A percentile compares a stretch with the other conserved stretches of the same genome.
These are phyloP conservation scores for Sycobia sp. DNA, from an alignment of 1,140 invertebrate genomes.

Conservation along the genomic window DNA sequence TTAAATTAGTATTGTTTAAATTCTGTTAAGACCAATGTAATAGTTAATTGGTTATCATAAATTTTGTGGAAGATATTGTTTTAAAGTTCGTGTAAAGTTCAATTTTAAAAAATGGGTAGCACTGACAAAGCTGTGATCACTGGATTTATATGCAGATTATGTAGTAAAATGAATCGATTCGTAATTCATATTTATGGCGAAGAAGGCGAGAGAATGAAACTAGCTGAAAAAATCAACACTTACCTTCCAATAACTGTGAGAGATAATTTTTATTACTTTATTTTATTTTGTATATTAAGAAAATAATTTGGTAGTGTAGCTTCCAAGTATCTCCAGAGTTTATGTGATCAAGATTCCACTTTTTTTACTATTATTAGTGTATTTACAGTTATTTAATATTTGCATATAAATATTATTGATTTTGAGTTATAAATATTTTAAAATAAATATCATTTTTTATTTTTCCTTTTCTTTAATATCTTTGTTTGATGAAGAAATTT, in stretches of 20 bases:
- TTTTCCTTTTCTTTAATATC: background rate
- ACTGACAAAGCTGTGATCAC: conserved; percentile 76
- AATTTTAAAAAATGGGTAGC: conserved; percentile 69
- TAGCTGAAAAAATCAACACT: conserved; percentile 76
- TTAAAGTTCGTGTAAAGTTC: background rate
- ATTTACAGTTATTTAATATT: background rate
- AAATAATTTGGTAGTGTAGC: background rate
- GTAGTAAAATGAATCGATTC: conserved; percentile 79
- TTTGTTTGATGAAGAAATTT: too few relatives aligned
- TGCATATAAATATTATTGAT: background rate
- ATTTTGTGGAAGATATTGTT: background rate
- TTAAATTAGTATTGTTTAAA: conserved; percentile 5
- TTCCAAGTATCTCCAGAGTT: background rate
- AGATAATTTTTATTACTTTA: conserved; percentile 11
- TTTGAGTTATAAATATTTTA: too few relatives aligned
- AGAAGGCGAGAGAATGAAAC: conserved; percentile 71
- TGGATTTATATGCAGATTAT: conserved; percentile 78
- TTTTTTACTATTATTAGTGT: conserved; percentile 13
- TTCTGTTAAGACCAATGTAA: background rate
- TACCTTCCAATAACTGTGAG: conserved; percentile 76
- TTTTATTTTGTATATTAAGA: background rate
- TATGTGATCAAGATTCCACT: background rate
- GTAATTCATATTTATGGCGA: conserved; percentile 80
- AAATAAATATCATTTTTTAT: background rate
- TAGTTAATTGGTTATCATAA: background rate